Conservation (phyloP, 1,140 invertebrate species). For the Acromyrmex echinatior region DNA sequence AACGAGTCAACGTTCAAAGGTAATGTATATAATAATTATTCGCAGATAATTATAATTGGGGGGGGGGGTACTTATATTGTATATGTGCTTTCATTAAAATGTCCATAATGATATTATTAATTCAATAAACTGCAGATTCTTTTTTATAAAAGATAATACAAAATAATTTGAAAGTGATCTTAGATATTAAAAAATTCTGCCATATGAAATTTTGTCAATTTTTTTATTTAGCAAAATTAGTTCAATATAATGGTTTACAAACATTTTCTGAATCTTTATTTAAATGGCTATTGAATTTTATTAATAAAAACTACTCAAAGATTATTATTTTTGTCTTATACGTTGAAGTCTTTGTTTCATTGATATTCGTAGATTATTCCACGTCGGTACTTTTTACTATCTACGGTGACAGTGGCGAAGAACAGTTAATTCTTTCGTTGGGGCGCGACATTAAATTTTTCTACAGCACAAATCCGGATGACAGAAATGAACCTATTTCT, state of each 20-base stretch:
- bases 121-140: neutral
- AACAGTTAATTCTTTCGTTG: constrained; percentile 90
- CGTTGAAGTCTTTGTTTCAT: neutral
- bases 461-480: constrained; percentile 88
- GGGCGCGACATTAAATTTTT: constrained; percentile 90
- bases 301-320: neutral
- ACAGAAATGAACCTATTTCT: constrained; percentile 87
- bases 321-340: constrained; percentile 5
- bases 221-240: neutral
- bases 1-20: neutral
- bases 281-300: neutral
- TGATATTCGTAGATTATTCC: constrained; percentile 18
- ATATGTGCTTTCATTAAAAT: neutral
- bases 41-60: neutral
- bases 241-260: neutral
- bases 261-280: constrained; percentile 18
- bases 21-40: neutral
- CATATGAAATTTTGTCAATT: neutral
- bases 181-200: neutral
- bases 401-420: constrained; percentile 92
- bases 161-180: neutral
- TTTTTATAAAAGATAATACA: neutral
- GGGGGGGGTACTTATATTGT: neutral
- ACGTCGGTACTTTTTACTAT: constrained; percentile 77
- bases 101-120: neutral